Conservation (phyloP, 1,140 invertebrate species). For the Watersipora subatra region DNA sequence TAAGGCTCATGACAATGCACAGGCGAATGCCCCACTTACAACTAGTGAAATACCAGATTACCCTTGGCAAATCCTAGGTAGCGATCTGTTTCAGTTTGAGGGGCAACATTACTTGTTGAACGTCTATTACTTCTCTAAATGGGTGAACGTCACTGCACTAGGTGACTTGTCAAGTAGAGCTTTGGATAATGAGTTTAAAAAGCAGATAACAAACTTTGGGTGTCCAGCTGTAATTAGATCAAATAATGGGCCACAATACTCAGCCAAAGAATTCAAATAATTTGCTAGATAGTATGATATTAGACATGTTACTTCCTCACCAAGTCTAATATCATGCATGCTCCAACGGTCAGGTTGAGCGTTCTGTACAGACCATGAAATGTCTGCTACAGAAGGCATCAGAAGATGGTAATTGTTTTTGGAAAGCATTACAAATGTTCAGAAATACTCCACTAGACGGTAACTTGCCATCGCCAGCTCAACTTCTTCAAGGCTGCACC, state of each 20-base stretch:
- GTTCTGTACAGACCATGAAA: no score
- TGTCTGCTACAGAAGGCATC: no score
- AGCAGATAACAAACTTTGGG: neutral
- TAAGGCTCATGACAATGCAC: neutral
- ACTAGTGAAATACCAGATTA: neutral
- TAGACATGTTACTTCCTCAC: neutral
- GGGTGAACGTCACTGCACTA: neutral
- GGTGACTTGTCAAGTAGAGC: neutral
- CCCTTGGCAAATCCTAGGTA: neutral
- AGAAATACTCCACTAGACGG: no score
- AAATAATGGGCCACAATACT: neutral
- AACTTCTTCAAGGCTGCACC: no score
- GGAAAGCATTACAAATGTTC: no score
- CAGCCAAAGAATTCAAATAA: neutral
- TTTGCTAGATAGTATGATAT: neutral
- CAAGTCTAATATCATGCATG: neutral
- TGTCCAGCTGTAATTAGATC: neutral
- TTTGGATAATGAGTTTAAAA: neutral
- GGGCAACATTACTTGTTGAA: neutral
- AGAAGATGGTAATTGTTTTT: no score
- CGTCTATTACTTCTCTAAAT: neutral
- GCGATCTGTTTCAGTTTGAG: neutral
- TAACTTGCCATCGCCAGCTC: no score
- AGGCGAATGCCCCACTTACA: neutral
- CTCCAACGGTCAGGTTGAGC: neutral